Evolutionary conservation across 2,888 invertebrate species (phyloP), one percentile per base, ranked within the genome.

Genomic region (Dilophus febrilis): DNA sequence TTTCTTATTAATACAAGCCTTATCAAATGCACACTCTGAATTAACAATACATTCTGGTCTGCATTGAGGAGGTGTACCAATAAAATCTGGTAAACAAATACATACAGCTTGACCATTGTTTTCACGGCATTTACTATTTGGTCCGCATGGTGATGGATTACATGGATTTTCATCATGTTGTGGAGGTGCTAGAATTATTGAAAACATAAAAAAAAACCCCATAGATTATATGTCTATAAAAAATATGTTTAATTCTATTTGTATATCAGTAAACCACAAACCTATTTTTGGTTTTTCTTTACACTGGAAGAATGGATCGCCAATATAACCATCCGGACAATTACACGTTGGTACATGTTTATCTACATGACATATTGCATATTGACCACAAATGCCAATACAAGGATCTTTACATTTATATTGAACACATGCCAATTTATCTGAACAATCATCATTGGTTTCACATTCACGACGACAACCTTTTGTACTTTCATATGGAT

Each of bases 371-470:
- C 88, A 88, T 52, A 80, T 73, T 7, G 88, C 85, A 47, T 76
- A 70, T 36, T 71, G 69, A 12, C 88, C 88, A 56, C 90, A 90
- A 16, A 82, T 81, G 47, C 81, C 81, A 1, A 77, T 77, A 51
- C 87, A 88, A 2, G 87, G 87, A 62, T 88, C 81, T 19, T 78
- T 68, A 53, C 90, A 90, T 61, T 86, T 85, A 51, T 72, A 83
- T 35, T 81, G 72, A 26, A 80, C 74, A 53, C 91, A 91, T 14
- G 85, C 76, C 45, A 81, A 64, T 43, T 70, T 68, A 1, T 70
- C 59, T n/a, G 70, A 61, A 51, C 88, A 88, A 47, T 87, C 86
- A 32, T 71, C 71, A 53, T 81, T 86, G 38, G 60, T 64, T 61
- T 85, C 84, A 54, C 87, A 88, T 61, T 87, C 86, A 38, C 74